Evolutionary conservation across 2,888 invertebrate genomes (phyloP).

Genomic region (Desoria tigrina): DNA sequence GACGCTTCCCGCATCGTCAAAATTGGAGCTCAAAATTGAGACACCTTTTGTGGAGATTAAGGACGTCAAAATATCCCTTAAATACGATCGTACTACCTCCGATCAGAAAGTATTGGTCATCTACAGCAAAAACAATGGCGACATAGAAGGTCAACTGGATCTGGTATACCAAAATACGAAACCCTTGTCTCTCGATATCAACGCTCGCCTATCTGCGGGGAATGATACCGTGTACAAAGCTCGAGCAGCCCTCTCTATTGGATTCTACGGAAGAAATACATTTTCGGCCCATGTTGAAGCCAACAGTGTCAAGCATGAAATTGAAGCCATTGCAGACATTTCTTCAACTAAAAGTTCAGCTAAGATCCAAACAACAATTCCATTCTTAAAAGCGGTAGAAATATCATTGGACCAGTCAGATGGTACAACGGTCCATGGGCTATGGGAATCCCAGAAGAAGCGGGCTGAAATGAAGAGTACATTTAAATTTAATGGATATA

Average conservation of each 20-base stretch:
- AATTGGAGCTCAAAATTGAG: constrained; percentile 26
- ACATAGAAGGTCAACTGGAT: constrained; percentile 31
- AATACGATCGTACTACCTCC: constrained; percentile 19
- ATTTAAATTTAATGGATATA: constrained; percentile 35
- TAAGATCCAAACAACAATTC: constrained; percentile 39
- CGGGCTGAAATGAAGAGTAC: constrained; percentile 43
- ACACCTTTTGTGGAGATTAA: constrained; percentile 45
- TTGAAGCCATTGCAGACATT: constrained; percentile 37
- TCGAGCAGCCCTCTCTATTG: constrained; percentile 29
- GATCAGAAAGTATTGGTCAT: constrained; percentile 24
- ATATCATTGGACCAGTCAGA: constrained; percentile 24
- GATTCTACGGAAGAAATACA: constrained; percentile 32
- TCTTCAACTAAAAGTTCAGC: constrained; percentile 25
- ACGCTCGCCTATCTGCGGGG: constrained; percentile 25
- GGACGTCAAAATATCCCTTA: constrained; percentile 32
- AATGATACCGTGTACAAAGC: constrained; percentile 26
- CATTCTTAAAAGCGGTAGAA: constrained; percentile 31
- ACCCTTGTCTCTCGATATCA: constrained; percentile 32
- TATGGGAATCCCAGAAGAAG: constrained; percentile 37
- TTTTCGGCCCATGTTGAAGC: constrained; percentile 35
- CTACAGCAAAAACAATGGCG: constrained; percentile 27
- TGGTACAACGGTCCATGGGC: constrained; percentile 18
- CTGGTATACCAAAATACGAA: constrained; percentile 27
- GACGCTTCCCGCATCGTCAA: not conserved
- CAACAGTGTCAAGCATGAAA: constrained; percentile 39